phyloP scores from a whole-genome alignment of 64 coral and sea anemone genomes.

The Platygyra sinensis region DNA sequence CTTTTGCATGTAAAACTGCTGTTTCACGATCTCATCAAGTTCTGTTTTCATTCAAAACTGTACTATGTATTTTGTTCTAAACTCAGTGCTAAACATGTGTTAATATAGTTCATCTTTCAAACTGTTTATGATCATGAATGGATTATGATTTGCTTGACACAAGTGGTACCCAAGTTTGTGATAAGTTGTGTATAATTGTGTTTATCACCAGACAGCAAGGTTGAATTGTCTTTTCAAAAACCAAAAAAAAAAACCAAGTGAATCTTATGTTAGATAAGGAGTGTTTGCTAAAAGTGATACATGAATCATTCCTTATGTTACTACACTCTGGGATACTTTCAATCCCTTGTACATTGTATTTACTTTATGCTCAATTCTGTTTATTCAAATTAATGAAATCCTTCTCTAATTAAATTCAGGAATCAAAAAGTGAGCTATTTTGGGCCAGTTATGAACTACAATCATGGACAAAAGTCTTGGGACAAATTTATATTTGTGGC shows the following conservation, averaged over 20 bases:
- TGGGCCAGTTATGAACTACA: neutral
- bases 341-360: neutral
- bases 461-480: too few species aligned
- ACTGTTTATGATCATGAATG: neutral
- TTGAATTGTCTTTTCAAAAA: neutral
- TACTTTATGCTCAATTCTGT: neutral
- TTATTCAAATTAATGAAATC: conserved; percentile 12
- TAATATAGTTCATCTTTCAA: neutral
- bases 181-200: neutral
- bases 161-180: too few species aligned
- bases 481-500: too few species aligned
- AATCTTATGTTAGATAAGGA: neutral
- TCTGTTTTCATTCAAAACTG: neutral
- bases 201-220: neutral
- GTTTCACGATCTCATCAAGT: neutral
- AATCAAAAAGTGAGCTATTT: neutral
- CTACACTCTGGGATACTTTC: neutral
- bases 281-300: too few species aligned
- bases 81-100: neutral
- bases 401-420: neutral
- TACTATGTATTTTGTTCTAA: neutral
- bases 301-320: too few species aligned
- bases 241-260: neutral
- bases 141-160: too few species aligned
- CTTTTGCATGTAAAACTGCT: neutral